These are phyloP conservation scores for Epinotia ramella DNA, from an alignment of 2,888 invertebrate species.

Conservation along the genomic window DNA sequence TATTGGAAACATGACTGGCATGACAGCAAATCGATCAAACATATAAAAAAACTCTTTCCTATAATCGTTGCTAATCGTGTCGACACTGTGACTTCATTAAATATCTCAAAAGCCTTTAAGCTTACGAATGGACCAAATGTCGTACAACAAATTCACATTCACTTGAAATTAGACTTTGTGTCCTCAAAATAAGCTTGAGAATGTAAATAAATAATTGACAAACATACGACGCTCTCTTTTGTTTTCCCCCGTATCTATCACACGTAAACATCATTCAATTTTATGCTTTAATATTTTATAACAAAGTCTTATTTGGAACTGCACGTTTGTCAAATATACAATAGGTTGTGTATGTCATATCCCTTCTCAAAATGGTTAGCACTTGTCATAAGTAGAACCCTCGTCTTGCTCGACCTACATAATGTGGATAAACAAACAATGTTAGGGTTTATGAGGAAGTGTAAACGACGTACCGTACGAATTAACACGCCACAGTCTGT, in stretches of 20 bases:
- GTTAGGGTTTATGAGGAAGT: conserved; percentile 11
- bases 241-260: not conserved
- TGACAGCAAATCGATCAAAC: not conserved
- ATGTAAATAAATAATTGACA: not conserved
- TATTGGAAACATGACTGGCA: not conserved
- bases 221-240: not conserved
- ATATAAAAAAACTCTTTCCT: not conserved
- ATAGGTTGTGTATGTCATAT: not conserved
- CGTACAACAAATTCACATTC: no score
- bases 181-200: not conserved
- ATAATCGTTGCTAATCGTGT: not conserved
- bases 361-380: conserved; percentile 6
- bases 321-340: not conserved
- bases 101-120: no score
- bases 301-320: conserved; percentile 3
- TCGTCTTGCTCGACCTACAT: conserved; percentile 28
- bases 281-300: not conserved
- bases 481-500: not conserved
- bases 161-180: not conserved
- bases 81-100: not conserved
- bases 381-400: conserved; percentile 14
- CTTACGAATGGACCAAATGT: no score
- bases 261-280: not conserved
- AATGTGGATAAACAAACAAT: conserved; percentile 18
- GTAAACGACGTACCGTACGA: conserved; percentile 24